Evolutionary conservation across 2,888 invertebrate genomes (phyloP), one percentile per base, ranked within the genome.

Genomic region (Eupithecia inturbata): DNA sequence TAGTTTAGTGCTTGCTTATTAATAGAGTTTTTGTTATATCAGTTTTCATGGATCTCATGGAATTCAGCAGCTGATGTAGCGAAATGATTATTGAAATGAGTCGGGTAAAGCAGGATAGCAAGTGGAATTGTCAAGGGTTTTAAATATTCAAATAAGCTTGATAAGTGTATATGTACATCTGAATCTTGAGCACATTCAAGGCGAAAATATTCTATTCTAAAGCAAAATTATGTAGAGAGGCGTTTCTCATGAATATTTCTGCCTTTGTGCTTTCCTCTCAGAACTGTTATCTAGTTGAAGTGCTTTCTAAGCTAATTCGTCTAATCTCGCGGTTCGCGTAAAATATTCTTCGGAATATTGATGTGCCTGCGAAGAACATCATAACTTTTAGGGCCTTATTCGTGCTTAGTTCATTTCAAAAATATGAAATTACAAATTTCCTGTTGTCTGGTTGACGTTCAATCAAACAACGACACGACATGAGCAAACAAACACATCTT

Each of bases 171-270:
- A 57, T 26, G 22, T 57, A 57, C 26, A 57, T 19, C 31, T 3
- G 12, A 62, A 62, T 62, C 19, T n/a, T 36, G 12, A 64, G 19
- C 36, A 49, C 49, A 28, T 64, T 64, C n/a, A 36, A 36, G n/a
- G 26, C 57, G 57, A 33, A 63, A 10, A 36, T 64, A 2, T 64
- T 64, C 33, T 36, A 64, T 36, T 64, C 10, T 33, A 36, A 31
- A 64, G 36, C 33, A n/a, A 33, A 64, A 64, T 64, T 36, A 64
- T 64, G 63, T 31, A 64, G 33, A 62, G 19, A 64, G n/a, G n/a
- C 63, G 26, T 45, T 67, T 68, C 67, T 75, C 67, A 72, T 70
- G 74, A 75, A 75, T 75, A 72, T 72, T 75, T 39, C 57, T 67
- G 71, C 14, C 71, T 72, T 72, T 63, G 71, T 49, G 67, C 31